Conservation (phyloP, 2,113 vertebrate species). For the Oryzias javanicus region DNA sequence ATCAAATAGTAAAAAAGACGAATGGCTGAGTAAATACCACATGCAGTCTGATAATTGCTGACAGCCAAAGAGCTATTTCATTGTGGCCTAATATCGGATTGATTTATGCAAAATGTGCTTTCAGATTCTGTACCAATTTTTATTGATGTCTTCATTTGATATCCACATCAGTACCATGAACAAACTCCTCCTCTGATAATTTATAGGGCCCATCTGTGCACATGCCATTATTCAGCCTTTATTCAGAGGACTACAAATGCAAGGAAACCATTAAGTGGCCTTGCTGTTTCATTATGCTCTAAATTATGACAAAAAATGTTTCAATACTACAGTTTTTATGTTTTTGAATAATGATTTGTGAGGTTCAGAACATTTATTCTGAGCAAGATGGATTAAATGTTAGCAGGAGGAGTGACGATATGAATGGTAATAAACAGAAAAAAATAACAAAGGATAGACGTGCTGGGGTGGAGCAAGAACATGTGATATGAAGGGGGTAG, state of each 20-base stretch:
- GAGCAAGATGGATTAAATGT: too few species aligned
- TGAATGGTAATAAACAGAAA: neutral
- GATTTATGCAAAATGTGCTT: constrained; percentile 66
- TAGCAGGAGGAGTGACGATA: constrained; percentile 1
- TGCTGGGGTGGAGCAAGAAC: too few species aligned
- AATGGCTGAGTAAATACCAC: constrained; percentile 38
- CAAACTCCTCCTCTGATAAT: constrained; percentile 47
- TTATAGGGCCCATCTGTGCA: constrained; percentile 47
- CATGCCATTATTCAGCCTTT: constrained; percentile 36
- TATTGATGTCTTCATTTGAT: constrained; percentile 71
- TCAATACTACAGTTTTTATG: constrained; percentile 3
- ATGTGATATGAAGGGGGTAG: too few species aligned
- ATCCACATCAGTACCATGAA: constrained; percentile 59
- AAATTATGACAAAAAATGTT: constrained; percentile 26
- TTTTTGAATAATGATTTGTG: constrained; percentile 30
- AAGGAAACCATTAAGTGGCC: constrained; percentile 19
- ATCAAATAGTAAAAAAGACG: constrained; percentile 56
- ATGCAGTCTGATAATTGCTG: constrained; percentile 39
- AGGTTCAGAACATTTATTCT: constrained; percentile 23
- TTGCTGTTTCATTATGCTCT: neutral
- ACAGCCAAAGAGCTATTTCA: constrained; percentile 37
- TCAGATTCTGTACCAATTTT: constrained; percentile 49
- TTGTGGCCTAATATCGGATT: constrained; percentile 26
- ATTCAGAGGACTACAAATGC: constrained; percentile 26
- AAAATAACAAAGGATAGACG: neutral